phyloP scores from a whole-genome alignment of 2,888 invertebrate species.

The Chromoteleia sp. region DNA sequence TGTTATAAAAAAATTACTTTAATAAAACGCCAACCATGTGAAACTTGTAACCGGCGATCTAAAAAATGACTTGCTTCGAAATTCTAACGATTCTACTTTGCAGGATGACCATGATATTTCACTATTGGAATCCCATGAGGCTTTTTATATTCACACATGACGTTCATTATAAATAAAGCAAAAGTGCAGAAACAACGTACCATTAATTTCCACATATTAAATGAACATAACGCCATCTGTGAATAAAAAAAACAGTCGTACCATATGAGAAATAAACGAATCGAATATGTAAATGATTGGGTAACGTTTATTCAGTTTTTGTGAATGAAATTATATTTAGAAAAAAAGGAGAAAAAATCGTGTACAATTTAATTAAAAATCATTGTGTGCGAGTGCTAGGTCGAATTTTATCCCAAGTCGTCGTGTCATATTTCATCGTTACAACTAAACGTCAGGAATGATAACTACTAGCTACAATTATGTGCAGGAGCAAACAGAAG shows the following conservation, averaged over 20 bases:
- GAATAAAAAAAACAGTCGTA: slow-evolving; percentile 34
- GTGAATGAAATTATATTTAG: slow-evolving; percentile 36
- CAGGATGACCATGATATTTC: slow-evolving; percentile 28
- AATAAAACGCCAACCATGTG: slow-evolving; percentile 31
- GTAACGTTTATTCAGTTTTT: slow-evolving; percentile 41
- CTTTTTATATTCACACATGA: slow-evolving; percentile 27
- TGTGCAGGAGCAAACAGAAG: slow-evolving; percentile 52
- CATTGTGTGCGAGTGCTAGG: slow-evolving; percentile 57
- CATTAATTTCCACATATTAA: neutral
- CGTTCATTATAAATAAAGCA: neutral
- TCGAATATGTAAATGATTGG: slow-evolving; percentile 30
- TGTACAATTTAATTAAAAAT: slow-evolving; percentile 57
- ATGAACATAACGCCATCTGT: slow-evolving; percentile 4
- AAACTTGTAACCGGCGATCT: slow-evolving; percentile 42
- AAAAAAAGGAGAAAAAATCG: slow-evolving; percentile 59
- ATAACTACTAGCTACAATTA: slow-evolving; percentile 58
- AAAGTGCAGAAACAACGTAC: neutral
- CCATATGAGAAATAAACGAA: neutral
- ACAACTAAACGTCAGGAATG: slow-evolving; percentile 55
- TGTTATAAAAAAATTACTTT: slow-evolving; percentile 20
- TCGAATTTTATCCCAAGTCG: slow-evolving; percentile 47
- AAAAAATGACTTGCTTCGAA: slow-evolving; percentile 26
- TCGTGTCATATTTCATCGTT: slow-evolving; percentile 37
- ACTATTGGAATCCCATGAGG: slow-evolving; percentile 36
- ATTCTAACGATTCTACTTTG: slow-evolving; percentile 33